Evolutionary conservation across 2,888 invertebrate species (phyloP).

Genomic region (Dryobotodes eremita): DNA sequence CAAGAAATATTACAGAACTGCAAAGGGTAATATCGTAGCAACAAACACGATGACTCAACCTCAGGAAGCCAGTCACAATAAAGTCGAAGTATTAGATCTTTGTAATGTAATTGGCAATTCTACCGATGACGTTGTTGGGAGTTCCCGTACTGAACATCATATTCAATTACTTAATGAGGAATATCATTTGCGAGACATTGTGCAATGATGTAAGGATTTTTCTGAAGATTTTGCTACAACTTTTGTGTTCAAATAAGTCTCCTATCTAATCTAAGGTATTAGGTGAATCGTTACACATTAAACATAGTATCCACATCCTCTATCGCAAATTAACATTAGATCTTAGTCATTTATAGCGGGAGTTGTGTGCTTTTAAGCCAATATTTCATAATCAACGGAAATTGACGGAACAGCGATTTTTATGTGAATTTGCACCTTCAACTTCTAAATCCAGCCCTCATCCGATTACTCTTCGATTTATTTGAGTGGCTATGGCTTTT

Average conservation of each 20-base stretch:
- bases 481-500: not conserved
- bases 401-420: not conserved
- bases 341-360: not conserved
- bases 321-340: constrained; percentile 1
- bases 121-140: constrained; percentile 30
- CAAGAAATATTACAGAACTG: not conserved
- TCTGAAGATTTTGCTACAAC: not conserved
- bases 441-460: not conserved
- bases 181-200: constrained; percentile 21
- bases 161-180: constrained; percentile 26
- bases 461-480: no score
- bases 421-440: not conserved
- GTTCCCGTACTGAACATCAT: constrained; percentile 33
- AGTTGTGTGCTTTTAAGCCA: not conserved
- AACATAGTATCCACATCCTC: not conserved
- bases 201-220: constrained; percentile 10
- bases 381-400: not conserved
- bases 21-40: constrained; percentile 22
- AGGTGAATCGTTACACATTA: constrained; percentile 20
- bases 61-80: constrained; percentile 37
- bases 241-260: not conserved
- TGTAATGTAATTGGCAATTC: constrained; percentile 56
- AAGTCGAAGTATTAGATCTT: constrained; percentile 48
- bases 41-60: constrained; percentile 40
- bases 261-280: constrained; percentile 32